Conservation (phyloP, 2,888 invertebrate genomes). For the Leucophenga maculata region DNA sequence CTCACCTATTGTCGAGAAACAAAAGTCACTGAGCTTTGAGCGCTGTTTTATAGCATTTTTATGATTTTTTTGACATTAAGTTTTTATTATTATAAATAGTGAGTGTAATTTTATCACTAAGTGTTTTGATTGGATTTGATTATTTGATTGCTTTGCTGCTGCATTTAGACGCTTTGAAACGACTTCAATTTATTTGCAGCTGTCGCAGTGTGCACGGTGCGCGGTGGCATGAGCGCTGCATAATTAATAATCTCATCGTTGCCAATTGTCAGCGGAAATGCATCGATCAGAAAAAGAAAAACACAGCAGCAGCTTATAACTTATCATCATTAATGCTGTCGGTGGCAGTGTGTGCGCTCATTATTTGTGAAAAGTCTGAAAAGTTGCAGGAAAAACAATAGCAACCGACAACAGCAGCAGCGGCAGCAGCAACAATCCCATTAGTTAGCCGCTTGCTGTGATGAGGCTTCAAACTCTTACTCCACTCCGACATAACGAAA, state of each 20-base stretch:
- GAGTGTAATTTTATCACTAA: too few relatives aligned
- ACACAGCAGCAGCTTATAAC: too few relatives aligned
- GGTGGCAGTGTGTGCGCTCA: constrained; percentile 46
- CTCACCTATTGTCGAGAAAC: too few relatives aligned
- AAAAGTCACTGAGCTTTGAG: too few relatives aligned
- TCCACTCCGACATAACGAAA: constrained; percentile 55
- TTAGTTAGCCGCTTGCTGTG: constrained; percentile 44
- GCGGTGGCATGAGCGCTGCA: background rate
- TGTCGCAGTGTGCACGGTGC: background rate
- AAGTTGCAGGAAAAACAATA: constrained; percentile 14
- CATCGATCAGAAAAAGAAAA: too few relatives aligned
- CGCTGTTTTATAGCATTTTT: too few relatives aligned
- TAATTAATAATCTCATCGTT: background rate
- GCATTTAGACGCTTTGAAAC: too few relatives aligned
- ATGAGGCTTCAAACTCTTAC: constrained; percentile 32
- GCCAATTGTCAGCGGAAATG: background rate
- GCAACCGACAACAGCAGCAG: background rate
- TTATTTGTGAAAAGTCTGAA: constrained; percentile 58
- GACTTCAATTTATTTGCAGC: too few relatives aligned
- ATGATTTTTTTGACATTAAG: too few relatives aligned
- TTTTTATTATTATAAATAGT: too few relatives aligned
- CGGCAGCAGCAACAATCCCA: constrained; percentile 43
- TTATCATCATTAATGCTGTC: constrained; percentile 14
- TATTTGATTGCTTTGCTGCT: too few relatives aligned
- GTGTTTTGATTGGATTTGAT: too few relatives aligned